Conservation (phyloP, 2,797 vertebrate genomes). For the Arnoldichthys spilopterus region DNA sequence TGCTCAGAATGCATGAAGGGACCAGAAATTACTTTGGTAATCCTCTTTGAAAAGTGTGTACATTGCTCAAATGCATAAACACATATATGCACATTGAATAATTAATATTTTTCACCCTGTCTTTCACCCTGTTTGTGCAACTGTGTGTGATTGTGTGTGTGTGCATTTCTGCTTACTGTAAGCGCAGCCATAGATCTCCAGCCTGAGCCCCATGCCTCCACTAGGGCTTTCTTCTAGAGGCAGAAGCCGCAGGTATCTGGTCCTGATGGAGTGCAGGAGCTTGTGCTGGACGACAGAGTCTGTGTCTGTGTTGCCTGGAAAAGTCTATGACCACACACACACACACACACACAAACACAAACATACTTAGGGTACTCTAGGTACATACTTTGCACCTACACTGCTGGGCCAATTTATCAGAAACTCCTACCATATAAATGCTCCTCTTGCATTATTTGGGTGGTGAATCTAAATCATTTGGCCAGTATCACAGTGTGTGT, state of each 20-base stretch:
- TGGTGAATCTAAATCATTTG: no score
- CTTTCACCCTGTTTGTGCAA: not conserved
- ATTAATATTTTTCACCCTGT: not conserved
- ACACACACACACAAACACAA: constrained; percentile 1
- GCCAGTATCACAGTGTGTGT: no score
- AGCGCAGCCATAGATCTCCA: constrained; percentile 92
- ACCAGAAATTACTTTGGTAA: constrained; percentile 2
- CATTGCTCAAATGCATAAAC: not conserved
- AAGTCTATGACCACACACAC: constrained; percentile 77
- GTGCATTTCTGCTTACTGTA: constrained; percentile 85
- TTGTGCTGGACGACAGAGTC: constrained; percentile 92
- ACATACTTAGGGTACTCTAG: not conserved
- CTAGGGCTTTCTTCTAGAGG: constrained; percentile 87
- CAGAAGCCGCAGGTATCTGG: constrained; percentile 88
- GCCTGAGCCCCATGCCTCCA: constrained; percentile 87
- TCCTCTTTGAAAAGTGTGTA: not conserved
- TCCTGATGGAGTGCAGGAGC: constrained; percentile 83
- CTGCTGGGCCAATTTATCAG: not conserved
- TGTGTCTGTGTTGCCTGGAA: constrained; percentile 89
- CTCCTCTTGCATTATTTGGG: no score
- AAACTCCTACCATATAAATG: not conserved
- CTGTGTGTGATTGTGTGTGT: constrained; percentile 1
- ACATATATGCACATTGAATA: not conserved
- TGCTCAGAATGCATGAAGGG: constrained; percentile 6
- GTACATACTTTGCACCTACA: not conserved